These are phyloP conservation scores for Chymomyza procnemis DNA, from an alignment of 2,888 invertebrate genomes.

Conservation along the genomic window DNA sequence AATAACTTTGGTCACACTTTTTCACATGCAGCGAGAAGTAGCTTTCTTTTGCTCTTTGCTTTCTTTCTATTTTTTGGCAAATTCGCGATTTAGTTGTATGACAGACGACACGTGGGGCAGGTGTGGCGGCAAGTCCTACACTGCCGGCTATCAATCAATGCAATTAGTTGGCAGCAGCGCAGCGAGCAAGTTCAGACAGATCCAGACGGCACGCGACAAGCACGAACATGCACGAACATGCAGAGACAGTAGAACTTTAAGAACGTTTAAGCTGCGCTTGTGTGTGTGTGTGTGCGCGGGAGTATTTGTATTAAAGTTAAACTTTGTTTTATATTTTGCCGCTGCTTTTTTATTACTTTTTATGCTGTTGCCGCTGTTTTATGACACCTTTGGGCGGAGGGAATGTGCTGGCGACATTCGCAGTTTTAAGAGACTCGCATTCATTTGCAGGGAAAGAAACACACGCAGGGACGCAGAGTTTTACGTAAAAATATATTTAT, in stretches of 20 bases:
- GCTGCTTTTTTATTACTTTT: neutral
- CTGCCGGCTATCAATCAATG: slow-evolving; percentile 45
- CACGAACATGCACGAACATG: neutral
- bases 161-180: slow-evolving; percentile 34
- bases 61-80: neutral
- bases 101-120: neutral
- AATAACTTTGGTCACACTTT: slow-evolving; percentile 46
- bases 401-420: slow-evolving; percentile 12
- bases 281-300: neutral
- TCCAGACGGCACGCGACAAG: slow-evolving; percentile 5
- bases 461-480: slow-evolving; percentile 27
- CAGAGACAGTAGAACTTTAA: neutral
- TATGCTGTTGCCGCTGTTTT: slow-evolving; percentile 1
- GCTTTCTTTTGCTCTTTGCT: neutral
- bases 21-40: neutral
- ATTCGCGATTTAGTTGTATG: neutral
- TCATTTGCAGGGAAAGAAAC: slow-evolving; percentile 10
- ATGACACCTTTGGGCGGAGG: neutral
- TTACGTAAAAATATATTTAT: slow-evolving; percentile 49
- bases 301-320: neutral
- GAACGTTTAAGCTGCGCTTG: neutral
- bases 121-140: neutral
- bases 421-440: slow-evolving; percentile 25
- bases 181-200: neutral
- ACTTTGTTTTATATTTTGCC: neutral